Percentiles rank a stretch among this genome's conserved stretches.
These are phyloP conservation scores for Drosophila lacteicornis DNA, from an alignment of 1,140 invertebrate species.

Conservation along the genomic window DNA sequence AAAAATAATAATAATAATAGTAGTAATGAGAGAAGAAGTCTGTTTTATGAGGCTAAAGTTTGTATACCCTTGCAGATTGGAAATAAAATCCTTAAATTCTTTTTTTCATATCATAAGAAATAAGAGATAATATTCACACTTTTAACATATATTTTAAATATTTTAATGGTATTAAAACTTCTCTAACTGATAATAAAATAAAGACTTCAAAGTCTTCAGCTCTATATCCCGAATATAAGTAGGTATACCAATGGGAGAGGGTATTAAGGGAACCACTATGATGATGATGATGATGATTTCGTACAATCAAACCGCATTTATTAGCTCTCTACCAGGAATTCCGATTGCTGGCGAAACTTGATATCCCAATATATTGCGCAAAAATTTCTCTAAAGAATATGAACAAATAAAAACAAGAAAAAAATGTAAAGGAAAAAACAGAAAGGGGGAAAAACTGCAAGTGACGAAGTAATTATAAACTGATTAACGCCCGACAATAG, in stretches of 20 bases:
- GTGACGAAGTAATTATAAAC: conserved; percentile 81
- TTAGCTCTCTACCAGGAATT: conserved; percentile 76
- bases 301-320: conserved; percentile 72
- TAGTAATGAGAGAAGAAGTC: background rate
- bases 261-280: background rate
- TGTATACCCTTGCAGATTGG: background rate
- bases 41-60: background rate
- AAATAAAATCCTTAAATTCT: background rate
- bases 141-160: too few relatives aligned
- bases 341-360: conserved; percentile 32
- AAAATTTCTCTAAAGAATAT: conserved; percentile 56
- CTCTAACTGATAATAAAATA: too few relatives aligned
- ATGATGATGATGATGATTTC: conserved; percentile 15
- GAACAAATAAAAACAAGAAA: conserved; percentile 19
- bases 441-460: conserved; percentile 61
- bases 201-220: too few relatives aligned
- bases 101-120: background rate
- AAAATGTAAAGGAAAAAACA: conserved; percentile 12
- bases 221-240: too few relatives aligned
- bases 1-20: conserved; percentile 23
- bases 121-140: background rate
- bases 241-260: too few relatives aligned
- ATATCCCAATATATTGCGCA: conserved; percentile 56
- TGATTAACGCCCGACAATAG: conserved; percentile 78
- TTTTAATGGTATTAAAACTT: too few relatives aligned